phyloP scores from a whole-genome alignment of 2,888 invertebrate species.

The Nymphalis polychloros region DNA sequence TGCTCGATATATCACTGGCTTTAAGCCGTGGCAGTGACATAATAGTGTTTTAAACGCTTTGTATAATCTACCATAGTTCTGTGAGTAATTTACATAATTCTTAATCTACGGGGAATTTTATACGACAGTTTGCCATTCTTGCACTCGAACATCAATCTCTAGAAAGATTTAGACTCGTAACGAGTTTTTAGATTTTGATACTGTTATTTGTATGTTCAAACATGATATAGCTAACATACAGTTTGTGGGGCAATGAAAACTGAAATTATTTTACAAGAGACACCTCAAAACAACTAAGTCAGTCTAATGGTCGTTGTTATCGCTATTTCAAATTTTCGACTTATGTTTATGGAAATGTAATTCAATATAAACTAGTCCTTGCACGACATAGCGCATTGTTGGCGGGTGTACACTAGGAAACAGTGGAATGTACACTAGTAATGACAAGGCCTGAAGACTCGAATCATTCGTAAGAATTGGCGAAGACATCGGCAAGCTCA shows the following conservation, averaged over 20 bases:
- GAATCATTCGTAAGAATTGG: conserved; percentile 5
- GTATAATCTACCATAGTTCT: conserved; percentile 17
- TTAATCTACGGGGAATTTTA: conserved; percentile 19
- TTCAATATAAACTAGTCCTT: neutral
- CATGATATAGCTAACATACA: neutral
- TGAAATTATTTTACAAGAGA: neutral
- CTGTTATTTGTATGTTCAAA: neutral
- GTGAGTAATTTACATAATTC: conserved; percentile 16
- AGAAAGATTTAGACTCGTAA: conserved; percentile 2
- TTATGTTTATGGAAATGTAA: conserved; percentile 4
- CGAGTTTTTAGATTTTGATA: neutral
- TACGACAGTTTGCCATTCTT: conserved; percentile 4
- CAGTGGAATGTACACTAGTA: conserved; percentile 31
- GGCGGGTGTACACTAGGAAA: conserved; percentile 21
- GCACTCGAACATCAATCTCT: conserved; percentile 29
- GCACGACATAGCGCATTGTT: conserved; percentile 2
- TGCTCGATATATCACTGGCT: conserved; percentile 54
- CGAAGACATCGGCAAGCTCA: conserved; percentile 33
- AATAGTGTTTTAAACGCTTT: conserved; percentile 23
- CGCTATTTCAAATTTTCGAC: neutral
- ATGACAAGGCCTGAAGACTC: conserved; percentile 12
- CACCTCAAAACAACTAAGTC: neutral
- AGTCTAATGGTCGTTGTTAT: neutral
- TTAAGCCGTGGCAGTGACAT: conserved; percentile 56
- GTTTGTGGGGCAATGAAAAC: neutral